Conservation (phyloP, 2,113 vertebrate species). For the Brachyistius frenatus region DNA sequence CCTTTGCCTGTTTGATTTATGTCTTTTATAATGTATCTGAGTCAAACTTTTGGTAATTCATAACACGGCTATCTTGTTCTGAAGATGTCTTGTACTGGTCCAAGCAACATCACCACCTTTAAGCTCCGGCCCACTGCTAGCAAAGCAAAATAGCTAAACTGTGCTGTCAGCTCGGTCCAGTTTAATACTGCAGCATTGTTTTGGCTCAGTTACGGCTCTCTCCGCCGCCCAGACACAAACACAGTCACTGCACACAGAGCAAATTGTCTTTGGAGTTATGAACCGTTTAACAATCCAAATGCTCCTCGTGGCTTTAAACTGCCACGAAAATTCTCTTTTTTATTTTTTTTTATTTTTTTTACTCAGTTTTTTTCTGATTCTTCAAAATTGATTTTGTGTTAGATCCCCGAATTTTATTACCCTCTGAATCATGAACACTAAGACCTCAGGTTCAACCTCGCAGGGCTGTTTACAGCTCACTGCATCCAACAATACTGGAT, state of each 20-base stretch:
- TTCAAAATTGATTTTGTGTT: conserved; percentile 60
- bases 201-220: conserved; percentile 43
- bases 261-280: conserved; percentile 52
- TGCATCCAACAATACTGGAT: conserved; percentile 27
- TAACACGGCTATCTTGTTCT: not conserved
- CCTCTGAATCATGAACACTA: conserved; percentile 47
- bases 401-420: conserved; percentile 29
- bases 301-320: conserved; percentile 35
- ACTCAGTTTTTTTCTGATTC: not conserved
- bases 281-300: conserved; percentile 62
- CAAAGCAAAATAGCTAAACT: conserved; percentile 5
- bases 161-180: conserved; percentile 28
- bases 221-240: conserved; percentile 42
- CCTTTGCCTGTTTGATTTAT: no score
- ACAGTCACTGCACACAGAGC: conserved; percentile 18
- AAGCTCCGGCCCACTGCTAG: not conserved
- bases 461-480: conserved; percentile 29
- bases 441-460: conserved; percentile 38
- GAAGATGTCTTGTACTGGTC: not conserved
- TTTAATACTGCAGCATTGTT: conserved; percentile 48
- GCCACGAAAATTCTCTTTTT: conserved; percentile 31
- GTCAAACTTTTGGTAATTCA: no score
- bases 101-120: not conserved
- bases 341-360: conserved; percentile 6
- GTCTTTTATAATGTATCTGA: no score